Conservation (phyloP, 2,888 invertebrate genomes). For the Drepanosiphum platanoidis region DNA sequence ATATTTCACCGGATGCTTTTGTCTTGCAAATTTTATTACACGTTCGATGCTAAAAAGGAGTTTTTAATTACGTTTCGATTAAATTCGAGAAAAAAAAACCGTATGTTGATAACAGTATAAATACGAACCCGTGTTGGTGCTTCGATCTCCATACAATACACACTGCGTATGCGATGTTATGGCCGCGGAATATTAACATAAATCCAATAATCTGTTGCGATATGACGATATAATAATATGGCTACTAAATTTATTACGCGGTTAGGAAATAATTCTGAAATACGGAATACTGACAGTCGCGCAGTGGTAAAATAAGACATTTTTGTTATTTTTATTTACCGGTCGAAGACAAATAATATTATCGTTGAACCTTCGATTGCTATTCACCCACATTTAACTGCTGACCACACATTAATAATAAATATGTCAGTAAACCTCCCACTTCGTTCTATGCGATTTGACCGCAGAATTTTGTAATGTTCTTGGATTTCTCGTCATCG, state of each 20-base stretch:
- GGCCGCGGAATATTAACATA: slow-evolving; percentile 7
- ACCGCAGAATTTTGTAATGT: background rate
- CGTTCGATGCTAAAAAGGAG: background rate
- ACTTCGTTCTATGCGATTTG: background rate
- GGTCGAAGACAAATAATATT: slow-evolving; percentile 25
- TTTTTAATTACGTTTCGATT: background rate
- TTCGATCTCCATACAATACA: too few relatives aligned
- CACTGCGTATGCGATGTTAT: background rate
- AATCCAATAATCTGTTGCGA: background rate
- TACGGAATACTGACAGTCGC: background rate
- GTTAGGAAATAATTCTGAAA: slow-evolving; percentile 35
- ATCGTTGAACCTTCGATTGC: slow-evolving; percentile 24
- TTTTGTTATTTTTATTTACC: slow-evolving; percentile 30
- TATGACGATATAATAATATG: slow-evolving; percentile 20
- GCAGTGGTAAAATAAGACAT: background rate
- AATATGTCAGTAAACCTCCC: slow-evolving; percentile 5
- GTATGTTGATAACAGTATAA: background rate
- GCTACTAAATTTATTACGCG: background rate
- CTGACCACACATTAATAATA: slow-evolving; percentile 7
- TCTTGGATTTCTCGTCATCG: background rate
- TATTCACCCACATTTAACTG: slow-evolving; percentile 9
- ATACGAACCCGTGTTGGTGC: too few relatives aligned
- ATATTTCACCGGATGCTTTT: too few relatives aligned
- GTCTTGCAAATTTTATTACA: background rate
- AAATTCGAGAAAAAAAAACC: background rate